Evolutionary conservation across 2,888 invertebrate species (phyloP).

Genomic region (Dichetophora obliterata): DNA sequence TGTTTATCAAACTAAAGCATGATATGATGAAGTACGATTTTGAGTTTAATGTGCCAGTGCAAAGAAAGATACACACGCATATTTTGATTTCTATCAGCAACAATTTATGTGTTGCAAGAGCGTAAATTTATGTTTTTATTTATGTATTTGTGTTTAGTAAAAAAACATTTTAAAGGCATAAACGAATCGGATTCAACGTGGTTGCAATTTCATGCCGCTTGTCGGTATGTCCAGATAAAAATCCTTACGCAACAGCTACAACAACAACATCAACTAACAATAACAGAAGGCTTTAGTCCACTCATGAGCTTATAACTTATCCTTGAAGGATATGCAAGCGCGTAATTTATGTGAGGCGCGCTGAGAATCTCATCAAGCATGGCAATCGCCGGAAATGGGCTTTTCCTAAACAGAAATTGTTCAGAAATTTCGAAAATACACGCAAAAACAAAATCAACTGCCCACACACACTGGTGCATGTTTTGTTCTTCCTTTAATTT

Average conservation of each 20-base stretch:
- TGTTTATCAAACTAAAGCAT: too few species aligned
- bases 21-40: not conserved
- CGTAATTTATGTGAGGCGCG: constrained; percentile 27
- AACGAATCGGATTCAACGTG: too few species aligned
- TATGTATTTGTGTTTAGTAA: not conserved
- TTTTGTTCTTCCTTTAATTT: constrained; percentile 38
- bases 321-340: constrained; percentile 29
- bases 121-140: not conserved
- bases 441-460: constrained; percentile 48
- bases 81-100: not conserved
- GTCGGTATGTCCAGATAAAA: not conserved
- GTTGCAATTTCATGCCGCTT: not conserved
- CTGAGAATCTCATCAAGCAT: constrained; percentile 16
- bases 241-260: constrained; percentile 20
- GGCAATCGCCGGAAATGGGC: constrained; percentile 31
- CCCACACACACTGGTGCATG: constrained; percentile 1
- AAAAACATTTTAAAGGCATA: too few species aligned
- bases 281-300: not conserved
- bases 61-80: not conserved
- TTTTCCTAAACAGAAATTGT: constrained; percentile 36
- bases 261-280: not conserved
- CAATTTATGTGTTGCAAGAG: not conserved
- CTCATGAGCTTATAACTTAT: not conserved
- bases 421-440: constrained; percentile 23
- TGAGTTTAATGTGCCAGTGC: not conserved